Percentiles rank a stretch among this genome's conserved stretches.
Conservation (phyloP, 2,113 vertebrate genomes). For the Rhagologus leucostigma region DNA sequence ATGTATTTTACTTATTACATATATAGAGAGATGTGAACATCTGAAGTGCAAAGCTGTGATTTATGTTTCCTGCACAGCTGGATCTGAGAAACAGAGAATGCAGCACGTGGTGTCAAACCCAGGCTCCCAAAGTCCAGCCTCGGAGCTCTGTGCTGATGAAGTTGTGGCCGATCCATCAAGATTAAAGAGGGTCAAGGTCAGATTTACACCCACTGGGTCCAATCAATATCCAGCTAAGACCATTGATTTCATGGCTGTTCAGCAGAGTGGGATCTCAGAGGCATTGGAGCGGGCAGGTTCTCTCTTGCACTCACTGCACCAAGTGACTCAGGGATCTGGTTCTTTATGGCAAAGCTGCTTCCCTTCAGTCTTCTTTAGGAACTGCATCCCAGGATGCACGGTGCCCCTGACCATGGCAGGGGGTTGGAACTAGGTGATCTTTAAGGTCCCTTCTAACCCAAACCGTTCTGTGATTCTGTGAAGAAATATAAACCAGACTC, state of each 20-base stretch:
- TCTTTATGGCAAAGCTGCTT: not conserved
- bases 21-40: not conserved
- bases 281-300: not conserved
- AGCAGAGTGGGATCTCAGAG: not conserved
- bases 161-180: not conserved
- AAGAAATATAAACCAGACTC: not conserved
- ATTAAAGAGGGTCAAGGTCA: not conserved
- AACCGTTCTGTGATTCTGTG: not conserved
- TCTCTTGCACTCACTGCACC: not conserved
- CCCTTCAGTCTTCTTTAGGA: not conserved
- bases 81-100: not conserved
- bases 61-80: not conserved
- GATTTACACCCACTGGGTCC: not conserved
- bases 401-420: not conserved
- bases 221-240: not conserved
- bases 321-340: not conserved
- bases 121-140: not conserved
- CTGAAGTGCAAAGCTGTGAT: not conserved
- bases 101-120: not conserved
- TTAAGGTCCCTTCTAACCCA: not conserved
- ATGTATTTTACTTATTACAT: not conserved
- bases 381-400: rapidly evolving
- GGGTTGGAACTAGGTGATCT: not conserved
- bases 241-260: not conserved
- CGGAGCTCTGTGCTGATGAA: not conserved